Evolutionary conservation across 2,888 invertebrate genomes (phyloP).

Genomic region (Hydropsyche betteni): DNA sequence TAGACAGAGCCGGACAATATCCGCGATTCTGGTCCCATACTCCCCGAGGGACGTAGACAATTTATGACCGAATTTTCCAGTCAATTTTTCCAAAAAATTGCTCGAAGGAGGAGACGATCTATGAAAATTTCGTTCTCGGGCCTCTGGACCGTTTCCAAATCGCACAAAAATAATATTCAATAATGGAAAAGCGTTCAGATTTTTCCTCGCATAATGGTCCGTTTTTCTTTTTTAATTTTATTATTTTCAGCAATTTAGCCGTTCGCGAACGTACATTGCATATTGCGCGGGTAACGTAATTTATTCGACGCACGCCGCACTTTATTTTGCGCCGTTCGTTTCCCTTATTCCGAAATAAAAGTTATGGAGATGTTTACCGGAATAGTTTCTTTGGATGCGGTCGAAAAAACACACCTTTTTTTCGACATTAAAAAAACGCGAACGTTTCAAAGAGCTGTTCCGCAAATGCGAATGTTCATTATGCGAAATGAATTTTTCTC

Average conservation of each 20-base stretch:
- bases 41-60: slow-evolving; percentile 25
- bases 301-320: slow-evolving; percentile 11
- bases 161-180: not conserved
- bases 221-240: slow-evolving; percentile 7
- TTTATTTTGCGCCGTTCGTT: slow-evolving; percentile 15
- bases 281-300: slow-evolving; percentile 6
- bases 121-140: slow-evolving; percentile 1
- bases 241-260: too few species aligned
- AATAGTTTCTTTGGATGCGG: slow-evolving; percentile 7
- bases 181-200: slow-evolving; percentile 5
- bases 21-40: not conserved
- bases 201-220: not conserved
- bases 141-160: slow-evolving; percentile 16
- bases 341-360: slow-evolving; percentile 19
- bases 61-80: slow-evolving; percentile 38
- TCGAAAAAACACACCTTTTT: too few species aligned
- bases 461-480: too few species aligned
- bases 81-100: slow-evolving; percentile 35
- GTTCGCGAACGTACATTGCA: not conserved
- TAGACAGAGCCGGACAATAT: slow-evolving; percentile 28
- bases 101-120: not conserved
- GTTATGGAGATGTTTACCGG: slow-evolving; percentile 27
- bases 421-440: too few species aligned
- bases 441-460: too few species aligned
- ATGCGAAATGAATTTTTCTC: not conserved